Conservation (phyloP, 2,888 invertebrate genomes). For the Aporophyla nigra region DNA sequence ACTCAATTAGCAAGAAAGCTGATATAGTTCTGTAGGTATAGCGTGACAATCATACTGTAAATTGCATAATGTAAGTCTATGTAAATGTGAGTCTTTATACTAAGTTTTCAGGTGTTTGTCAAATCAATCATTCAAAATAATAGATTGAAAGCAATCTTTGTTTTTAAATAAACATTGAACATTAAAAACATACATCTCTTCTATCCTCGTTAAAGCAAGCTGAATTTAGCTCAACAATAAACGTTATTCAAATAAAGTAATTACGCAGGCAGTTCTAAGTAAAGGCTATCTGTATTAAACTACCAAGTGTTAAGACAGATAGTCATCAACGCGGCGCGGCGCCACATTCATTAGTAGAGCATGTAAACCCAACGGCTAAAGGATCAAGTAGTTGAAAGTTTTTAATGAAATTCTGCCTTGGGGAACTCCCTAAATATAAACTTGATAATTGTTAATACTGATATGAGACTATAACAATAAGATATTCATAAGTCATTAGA, state of each 20-base stretch:
- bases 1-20: constrained; percentile 43
- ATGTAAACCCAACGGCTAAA: constrained; percentile 7
- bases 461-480: not conserved
- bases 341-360: constrained; percentile 44
- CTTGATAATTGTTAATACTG: not conserved
- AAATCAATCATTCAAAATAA: not conserved
- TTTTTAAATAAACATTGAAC: not conserved
- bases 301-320: constrained; percentile 41
- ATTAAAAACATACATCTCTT: not conserved
- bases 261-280: constrained; percentile 37
- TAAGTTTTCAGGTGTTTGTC: not conserved
- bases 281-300: constrained; percentile 43
- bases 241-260: constrained; percentile 57
- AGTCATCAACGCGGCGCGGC: constrained; percentile 54
- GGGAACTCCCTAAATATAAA: constrained; percentile 31
- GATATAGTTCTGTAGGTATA: constrained; percentile 30
- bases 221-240: constrained; percentile 40
- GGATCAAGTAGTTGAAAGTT: constrained; percentile 11
- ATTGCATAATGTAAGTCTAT: too few species aligned
- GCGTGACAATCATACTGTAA: not conserved
- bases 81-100: too few species aligned
- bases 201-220: constrained; percentile 7
- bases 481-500: not conserved
- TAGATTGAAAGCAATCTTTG: not conserved
- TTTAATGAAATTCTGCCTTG: constrained; percentile 16